These are phyloP conservation scores for Nomada lathburiana DNA, from an alignment of 2,888 invertebrate species.

Conservation along the genomic window DNA sequence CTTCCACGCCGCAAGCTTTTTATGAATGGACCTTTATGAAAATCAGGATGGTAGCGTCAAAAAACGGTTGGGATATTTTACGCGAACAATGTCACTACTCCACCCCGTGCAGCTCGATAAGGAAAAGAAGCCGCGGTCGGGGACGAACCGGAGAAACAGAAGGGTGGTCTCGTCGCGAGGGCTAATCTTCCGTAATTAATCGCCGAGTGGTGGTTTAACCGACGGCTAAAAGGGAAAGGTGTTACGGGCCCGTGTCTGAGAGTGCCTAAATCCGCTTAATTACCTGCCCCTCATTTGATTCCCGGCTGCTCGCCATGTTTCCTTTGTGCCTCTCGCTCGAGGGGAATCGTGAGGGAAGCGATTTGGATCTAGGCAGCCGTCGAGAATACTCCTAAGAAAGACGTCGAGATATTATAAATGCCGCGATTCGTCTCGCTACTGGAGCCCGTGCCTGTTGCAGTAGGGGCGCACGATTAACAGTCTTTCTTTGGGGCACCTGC, in stretches of 20 bases:
- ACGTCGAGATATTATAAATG: constrained; percentile 54
- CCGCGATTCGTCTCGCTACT: constrained; percentile 50
- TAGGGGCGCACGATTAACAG: constrained; percentile 4
- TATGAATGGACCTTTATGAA: too few relatives aligned
- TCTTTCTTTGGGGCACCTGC: neutral
- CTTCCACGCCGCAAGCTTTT: too few relatives aligned
- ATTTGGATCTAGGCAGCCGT: constrained; percentile 40
- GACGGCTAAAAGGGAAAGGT: constrained; percentile 57
- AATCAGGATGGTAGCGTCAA: too few relatives aligned
- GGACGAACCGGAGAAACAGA: constrained; percentile 26
- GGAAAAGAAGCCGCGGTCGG: constrained; percentile 1
- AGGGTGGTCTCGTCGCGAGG: constrained; percentile 39
- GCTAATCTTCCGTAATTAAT: constrained; percentile 71
- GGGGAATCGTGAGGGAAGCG: constrained; percentile 36
- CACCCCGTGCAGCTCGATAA: neutral
- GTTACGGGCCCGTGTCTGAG: constrained; percentile 57
- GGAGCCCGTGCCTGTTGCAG: neutral
- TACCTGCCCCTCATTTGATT: constrained; percentile 70
- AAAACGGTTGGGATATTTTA: too few relatives aligned
- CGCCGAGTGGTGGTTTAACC: constrained; percentile 64
- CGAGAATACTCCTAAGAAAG: constrained; percentile 28
- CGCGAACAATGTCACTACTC: too few relatives aligned
- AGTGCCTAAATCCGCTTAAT: constrained; percentile 73
- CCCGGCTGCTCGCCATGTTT: constrained; percentile 56
- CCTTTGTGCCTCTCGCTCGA: constrained; percentile 55